Conservation (phyloP, 2,888 invertebrate genomes). For the Patella caerulea region DNA sequence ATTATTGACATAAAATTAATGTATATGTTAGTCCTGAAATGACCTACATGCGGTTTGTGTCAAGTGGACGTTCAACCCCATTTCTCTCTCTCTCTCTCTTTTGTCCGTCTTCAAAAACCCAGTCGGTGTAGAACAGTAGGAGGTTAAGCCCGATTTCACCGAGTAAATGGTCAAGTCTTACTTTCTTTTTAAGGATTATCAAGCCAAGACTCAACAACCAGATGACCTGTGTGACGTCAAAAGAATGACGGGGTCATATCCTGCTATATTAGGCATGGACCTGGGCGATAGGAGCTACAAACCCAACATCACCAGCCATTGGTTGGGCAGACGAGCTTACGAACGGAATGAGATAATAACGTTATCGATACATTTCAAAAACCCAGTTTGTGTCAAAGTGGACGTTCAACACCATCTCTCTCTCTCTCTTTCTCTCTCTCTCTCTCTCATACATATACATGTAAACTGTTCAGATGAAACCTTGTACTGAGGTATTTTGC, state of each 20-base stretch:
- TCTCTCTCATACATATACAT: no score
- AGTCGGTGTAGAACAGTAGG: neutral
- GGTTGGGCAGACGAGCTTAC: constrained; percentile 30
- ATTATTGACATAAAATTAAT: no score
- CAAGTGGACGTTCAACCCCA: no score
- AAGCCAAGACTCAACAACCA: constrained; percentile 14
- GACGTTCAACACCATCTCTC: no score
- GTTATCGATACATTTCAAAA: constrained; percentile 33
- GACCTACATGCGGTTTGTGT: no score
- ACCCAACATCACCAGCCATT: constrained; percentile 4
- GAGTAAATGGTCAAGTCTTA: neutral
- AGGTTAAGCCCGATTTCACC: neutral
- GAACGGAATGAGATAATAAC: constrained; percentile 29
- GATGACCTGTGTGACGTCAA: constrained; percentile 40
- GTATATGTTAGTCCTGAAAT: no score
- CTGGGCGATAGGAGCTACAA: constrained; percentile 22
- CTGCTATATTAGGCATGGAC: constrained; percentile 36
- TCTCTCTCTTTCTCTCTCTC: no score
- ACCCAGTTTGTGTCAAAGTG: no score
- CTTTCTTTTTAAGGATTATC: constrained; percentile 12
- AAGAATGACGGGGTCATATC: constrained; percentile 36
- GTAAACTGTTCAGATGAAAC: no score
- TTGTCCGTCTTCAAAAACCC: no score
- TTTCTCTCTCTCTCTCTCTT: no score
- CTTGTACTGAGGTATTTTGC: no score